phyloP scores from a whole-genome alignment of 1,140 invertebrate genomes.

The Cydia amplana region DNA sequence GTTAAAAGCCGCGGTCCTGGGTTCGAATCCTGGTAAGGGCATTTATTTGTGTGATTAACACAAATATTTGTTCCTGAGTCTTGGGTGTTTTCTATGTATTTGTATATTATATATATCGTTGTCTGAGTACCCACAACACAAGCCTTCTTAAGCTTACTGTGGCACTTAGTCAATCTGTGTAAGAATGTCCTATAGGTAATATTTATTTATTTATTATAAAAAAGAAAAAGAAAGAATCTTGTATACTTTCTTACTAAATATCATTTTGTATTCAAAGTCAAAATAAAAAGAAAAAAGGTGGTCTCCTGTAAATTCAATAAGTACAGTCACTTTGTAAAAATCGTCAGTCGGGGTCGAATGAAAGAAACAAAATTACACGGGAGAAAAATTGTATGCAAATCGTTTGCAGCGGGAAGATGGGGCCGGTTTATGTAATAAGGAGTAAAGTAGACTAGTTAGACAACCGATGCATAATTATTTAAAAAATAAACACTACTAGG shows the following conservation, averaged over 20 bases:
- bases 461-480: background rate
- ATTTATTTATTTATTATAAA: too few species aligned
- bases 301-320: slow-evolving; percentile 30
- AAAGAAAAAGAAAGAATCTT: too few species aligned
- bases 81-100: too few species aligned
- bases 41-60: too few species aligned
- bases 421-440: slow-evolving; percentile 39
- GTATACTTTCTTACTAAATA: background rate
- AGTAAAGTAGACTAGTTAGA: background rate
- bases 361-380: slow-evolving; percentile 43
- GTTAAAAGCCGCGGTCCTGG: too few species aligned
- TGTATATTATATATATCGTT: too few species aligned
- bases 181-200: too few species aligned
- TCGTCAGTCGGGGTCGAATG: slow-evolving; percentile 38
- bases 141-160: too few species aligned
- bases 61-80: too few species aligned
- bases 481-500: background rate
- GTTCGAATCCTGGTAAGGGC: too few species aligned
- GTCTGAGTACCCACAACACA: too few species aligned
- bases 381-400: slow-evolving; percentile 63
- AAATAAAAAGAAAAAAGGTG: slow-evolving; percentile 13
- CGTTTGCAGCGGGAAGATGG: slow-evolving; percentile 35
- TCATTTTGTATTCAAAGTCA: background rate
- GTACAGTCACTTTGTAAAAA: slow-evolving; percentile 38
- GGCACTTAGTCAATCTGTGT: too few species aligned